Evolutionary conservation across 1,140 invertebrate genomes (phyloP).

Genomic region (Leptoteleia sp.): DNA sequence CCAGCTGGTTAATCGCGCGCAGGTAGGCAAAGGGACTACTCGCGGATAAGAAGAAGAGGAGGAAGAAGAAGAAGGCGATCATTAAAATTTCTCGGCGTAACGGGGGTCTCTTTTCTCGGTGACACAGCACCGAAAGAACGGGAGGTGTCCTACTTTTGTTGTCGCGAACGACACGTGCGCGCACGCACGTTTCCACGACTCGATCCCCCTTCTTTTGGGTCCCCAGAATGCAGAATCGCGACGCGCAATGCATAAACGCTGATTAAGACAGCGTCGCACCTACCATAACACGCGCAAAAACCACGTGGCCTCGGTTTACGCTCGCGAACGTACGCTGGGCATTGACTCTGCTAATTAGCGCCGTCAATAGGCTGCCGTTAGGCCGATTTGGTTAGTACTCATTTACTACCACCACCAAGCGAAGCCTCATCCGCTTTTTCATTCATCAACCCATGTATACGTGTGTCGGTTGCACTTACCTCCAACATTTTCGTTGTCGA

Average conservation of each 20-base stretch:
- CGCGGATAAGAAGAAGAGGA: constrained; percentile 60
- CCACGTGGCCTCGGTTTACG: constrained; percentile 66
- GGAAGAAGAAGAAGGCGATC: constrained; percentile 68
- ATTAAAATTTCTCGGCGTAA: constrained; percentile 74
- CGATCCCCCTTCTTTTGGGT: constrained; percentile 16
- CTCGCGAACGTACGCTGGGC: constrained; percentile 70
- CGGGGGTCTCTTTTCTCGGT: constrained; percentile 64
- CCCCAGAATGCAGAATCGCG: constrained; percentile 29
- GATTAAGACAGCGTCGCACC: constrained; percentile 70
- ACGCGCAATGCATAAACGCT: constrained; percentile 65
- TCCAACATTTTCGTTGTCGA: constrained; percentile 38
- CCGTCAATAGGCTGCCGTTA: constrained; percentile 68
- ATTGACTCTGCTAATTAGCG: constrained; percentile 78
- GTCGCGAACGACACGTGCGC: constrained; percentile 53
- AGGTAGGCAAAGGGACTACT: constrained; percentile 69
- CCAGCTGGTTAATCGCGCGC: constrained; percentile 71
- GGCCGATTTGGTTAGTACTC: constrained; percentile 78
- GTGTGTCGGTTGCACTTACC: constrained; percentile 47
- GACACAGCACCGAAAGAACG: constrained; percentile 69
- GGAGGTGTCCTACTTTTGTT: constrained; percentile 71
- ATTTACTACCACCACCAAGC: constrained; percentile 71
- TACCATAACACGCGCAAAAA: constrained; percentile 70
- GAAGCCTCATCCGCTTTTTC: constrained; percentile 70
- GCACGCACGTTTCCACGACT: constrained; percentile 34
- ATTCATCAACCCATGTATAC: constrained; percentile 75